phyloP scores from a whole-genome alignment of 2,888 invertebrate genomes.

The Allygus modestus region DNA sequence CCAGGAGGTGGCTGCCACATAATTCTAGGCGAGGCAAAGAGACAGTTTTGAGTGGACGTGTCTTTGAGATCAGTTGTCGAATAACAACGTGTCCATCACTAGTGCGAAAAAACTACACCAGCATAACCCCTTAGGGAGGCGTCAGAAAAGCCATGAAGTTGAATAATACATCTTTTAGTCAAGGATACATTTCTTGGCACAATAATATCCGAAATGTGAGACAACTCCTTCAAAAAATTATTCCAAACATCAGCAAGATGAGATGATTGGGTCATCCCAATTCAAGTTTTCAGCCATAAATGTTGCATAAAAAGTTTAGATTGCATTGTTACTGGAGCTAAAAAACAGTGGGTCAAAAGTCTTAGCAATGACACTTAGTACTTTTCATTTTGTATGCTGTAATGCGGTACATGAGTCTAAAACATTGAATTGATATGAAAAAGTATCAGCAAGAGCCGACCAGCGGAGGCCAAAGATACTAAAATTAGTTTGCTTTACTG shows the following conservation, averaged over 20 bases:
- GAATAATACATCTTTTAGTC: too few species aligned
- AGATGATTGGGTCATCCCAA: constrained; percentile 2
- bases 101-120: too few species aligned
- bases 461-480: constrained; percentile 23
- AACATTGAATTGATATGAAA: not conserved
- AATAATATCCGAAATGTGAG: too few species aligned
- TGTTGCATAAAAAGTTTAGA: not conserved
- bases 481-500: not conserved
- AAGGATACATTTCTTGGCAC: too few species aligned
- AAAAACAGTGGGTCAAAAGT: not conserved
- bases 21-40: too few species aligned
- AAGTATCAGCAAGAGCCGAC: not conserved
- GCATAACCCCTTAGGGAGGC: too few species aligned
- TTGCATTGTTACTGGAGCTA: not conserved
- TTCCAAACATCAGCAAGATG: not conserved
- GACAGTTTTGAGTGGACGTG: too few species aligned
- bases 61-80: too few species aligned
- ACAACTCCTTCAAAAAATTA: too few species aligned
- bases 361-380: not conserved
- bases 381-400: not conserved
- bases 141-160: too few species aligned
- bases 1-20: too few species aligned
- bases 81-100: too few species aligned
- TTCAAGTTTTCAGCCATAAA: not conserved
- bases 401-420: not conserved